A percentile compares a stretch with the other conserved stretches of the same genome.
These are phyloP conservation scores for Glyptemys insculpta DNA, from an alignment of 2,797 vertebrate species.

Conservation along the genomic window DNA sequence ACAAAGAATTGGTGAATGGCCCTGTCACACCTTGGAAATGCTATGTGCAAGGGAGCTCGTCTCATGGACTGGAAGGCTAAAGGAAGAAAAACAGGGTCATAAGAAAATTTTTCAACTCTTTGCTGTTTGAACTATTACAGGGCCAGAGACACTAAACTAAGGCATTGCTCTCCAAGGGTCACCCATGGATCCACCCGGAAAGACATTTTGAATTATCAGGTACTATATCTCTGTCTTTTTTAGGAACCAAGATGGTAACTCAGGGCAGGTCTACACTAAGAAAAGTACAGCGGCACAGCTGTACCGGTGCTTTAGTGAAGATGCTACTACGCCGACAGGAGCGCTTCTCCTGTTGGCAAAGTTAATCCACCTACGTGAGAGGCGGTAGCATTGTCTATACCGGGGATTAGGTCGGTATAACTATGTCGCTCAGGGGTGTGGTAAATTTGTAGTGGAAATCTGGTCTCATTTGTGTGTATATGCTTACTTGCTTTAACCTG, in stretches of 20 bases:
- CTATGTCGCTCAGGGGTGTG: neutral
- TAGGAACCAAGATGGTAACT: neutral
- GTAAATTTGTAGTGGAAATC: neutral
- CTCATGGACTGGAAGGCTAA: neutral
- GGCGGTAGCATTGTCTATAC: neutral
- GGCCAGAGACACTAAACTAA: neutral
- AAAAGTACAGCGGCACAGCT: neutral
- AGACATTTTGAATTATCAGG: neutral
- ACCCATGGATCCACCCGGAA: neutral
- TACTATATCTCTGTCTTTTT: neutral
- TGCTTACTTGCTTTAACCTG: neutral
- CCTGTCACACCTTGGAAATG: neutral
- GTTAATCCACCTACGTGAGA: neutral
- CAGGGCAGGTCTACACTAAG: neutral
- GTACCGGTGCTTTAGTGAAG: neutral
- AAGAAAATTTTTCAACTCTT: neutral
- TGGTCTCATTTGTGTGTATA: neutral
- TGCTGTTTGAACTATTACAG: neutral
- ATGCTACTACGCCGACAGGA: neutral
- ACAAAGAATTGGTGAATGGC: neutral
- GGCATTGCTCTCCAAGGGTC: neutral
- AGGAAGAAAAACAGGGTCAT: neutral
- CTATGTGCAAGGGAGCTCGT: neutral
- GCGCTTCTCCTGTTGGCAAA: neutral
- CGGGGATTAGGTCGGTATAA: neutral